Conservation (phyloP, 2,113 vertebrate species). For the Rhea pennata region DNA sequence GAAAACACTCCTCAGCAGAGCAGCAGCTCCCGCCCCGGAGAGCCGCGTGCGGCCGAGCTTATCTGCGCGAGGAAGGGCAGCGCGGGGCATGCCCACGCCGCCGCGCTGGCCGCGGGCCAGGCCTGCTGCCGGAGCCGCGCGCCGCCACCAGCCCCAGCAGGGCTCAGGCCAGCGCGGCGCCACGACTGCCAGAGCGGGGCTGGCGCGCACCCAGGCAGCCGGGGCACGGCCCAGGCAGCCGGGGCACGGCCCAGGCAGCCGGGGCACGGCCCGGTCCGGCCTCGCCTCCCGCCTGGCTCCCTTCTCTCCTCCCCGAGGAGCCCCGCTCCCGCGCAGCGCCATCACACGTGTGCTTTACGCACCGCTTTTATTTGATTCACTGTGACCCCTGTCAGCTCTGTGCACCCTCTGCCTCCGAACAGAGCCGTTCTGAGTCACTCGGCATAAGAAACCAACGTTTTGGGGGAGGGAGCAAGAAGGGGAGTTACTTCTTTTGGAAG, state of each 20-base stretch:
- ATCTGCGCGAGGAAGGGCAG: not conserved
- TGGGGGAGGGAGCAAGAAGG: not conserved
- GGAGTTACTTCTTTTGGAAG: not conserved
- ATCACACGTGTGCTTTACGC: no score
- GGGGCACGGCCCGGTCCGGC: not conserved
- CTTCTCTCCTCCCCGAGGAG: not conserved
- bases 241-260: not conserved
- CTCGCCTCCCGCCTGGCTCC: not conserved
- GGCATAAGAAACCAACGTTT: not conserved
- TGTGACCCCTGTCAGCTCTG: not conserved
- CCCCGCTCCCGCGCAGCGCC: not conserved
- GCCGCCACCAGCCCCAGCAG: not conserved
- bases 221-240: not conserved
- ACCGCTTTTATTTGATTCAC: not conserved
- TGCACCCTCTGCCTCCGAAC: not conserved
- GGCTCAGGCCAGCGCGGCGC: not conserved
- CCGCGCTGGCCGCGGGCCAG: not conserved
- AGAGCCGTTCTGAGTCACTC: rapidly evolving
- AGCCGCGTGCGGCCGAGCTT: not conserved
- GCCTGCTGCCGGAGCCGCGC: rapidly evolving
- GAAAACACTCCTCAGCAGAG: not conserved
- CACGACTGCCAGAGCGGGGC: rapidly evolving
- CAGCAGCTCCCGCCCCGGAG: not conserved
- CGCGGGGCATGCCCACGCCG: not conserved
- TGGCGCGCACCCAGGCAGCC: rapidly evolving